Base-by-base conservation (phyloP, 2,113 vertebrate species). In the Dryoscopus gambensis region DNA sequence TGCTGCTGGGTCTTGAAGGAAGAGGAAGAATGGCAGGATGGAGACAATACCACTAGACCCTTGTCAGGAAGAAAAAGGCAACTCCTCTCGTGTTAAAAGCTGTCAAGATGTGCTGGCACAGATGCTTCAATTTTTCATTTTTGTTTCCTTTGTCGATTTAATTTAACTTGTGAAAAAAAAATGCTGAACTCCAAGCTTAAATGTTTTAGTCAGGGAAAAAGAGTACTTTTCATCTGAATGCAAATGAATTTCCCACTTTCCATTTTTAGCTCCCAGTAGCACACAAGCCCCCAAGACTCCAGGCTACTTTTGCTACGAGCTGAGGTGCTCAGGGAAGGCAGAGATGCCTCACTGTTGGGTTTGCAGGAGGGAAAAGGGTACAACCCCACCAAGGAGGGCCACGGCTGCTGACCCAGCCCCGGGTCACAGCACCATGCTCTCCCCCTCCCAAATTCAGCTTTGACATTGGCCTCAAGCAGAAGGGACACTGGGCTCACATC, bases 341-440 rank as follows among this genome's bases (percentile, higher is more conserved):
- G 39, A 60, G n/a, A n/a, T 14, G 19, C 30, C 44, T 59, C 5
- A 4, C 18, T 2, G 0, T 1, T 19, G 62, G 27, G 52, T 78
- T 21, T 84, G 22, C 18, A 33, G 16, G 21, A 46, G 6, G 20
- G 12, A 62, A 84, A 50, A 11, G 17, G 35, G 16, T 12, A 94
- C 55, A 77, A 17, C 2, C n/a, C 21, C 12, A 4, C 11, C 15
- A 30, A 60, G 39, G 8, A 57, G 8, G 3, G 16, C 15, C 40
- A 42, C 19, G 28, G 75, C 25, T 85, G 11, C 19, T 56, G 18
- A 82, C 8, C 47, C 70, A 49, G 30, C 15, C n/a, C 0, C 0
- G 22, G 15, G 28, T 56, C 4, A 2, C 39, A 30, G 17, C 1
- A 1, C 17, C n/a, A 56, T 0, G 0, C 19, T 67, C 30, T 42